Evolutionary conservation across 2,797 vertebrate genomes (phyloP), one percentile per base, ranked within the genome.

Genomic region (Falco peregrinus): DNA sequence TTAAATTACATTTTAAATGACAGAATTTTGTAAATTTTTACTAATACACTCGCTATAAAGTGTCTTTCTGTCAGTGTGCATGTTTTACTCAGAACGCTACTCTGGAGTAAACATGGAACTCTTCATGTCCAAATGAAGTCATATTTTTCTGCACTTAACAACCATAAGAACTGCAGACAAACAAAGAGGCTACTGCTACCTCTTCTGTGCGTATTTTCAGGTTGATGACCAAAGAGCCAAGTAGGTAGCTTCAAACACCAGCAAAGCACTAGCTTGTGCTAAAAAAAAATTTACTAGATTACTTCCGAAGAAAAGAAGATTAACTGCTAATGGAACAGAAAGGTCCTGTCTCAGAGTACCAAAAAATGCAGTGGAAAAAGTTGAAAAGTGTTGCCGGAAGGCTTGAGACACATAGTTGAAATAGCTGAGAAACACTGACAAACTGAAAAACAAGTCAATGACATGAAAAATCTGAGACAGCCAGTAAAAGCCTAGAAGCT

Each of bases 401-500:
- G 50, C 64, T 91, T 83, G 80, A 88, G 67, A 84, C 35, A 69
- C 22, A 70, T 15, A 19, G 70, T 13, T 69, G 63, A 92, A 95
- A 64, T 11, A 69, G 63, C 89, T 67, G 31, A 93, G 89, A 97
- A 94, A 95, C 51, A 95, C 64, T 89, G 54, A 87, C 56, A 96
- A 91, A 67, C 14, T 74, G 74, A 97, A 86, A 94, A 87, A 93
- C 57, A 80, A 92, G 41, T 75, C 31, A 84, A 67, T 69, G 41
- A 91, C 61, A 93, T 88, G 35, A 94, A 96, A 95, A 88, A 71
- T 69, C 56, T 35, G 70, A 35, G 22, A 51, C 51, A 82, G 45
- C 11, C 74, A 87, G 54, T 89, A 76, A 88, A 63, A 33, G 43
- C 48, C 59, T 84, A 84, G 69, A 79, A 91, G 56, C 48, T 73